phyloP scores from a whole-genome alignment of 2,797 vertebrate species.

The Acrossocheilus wenchowensis region DNA sequence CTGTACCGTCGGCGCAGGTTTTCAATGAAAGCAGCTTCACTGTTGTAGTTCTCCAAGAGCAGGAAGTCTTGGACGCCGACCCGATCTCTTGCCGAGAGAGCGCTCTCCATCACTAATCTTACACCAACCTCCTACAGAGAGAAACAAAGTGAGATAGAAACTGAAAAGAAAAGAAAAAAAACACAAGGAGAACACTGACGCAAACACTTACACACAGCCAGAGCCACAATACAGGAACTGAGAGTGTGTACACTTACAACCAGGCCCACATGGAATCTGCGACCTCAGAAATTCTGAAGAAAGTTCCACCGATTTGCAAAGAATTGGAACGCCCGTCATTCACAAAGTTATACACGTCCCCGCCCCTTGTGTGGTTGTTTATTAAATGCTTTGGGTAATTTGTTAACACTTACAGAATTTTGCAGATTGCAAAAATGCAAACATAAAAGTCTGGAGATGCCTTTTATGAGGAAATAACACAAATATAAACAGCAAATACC shows the following conservation, averaged over 20 bases:
- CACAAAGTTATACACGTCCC: not conserved
- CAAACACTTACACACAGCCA: not conserved
- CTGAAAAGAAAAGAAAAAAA: not conserved
- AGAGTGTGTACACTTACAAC: not conserved
- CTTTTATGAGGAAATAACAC: not conserved
- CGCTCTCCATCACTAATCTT: conserved; percentile 86
- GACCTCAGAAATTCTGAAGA: not conserved
- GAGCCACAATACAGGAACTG: not conserved
- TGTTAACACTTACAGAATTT: not conserved
- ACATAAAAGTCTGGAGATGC: not conserved
- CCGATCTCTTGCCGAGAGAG: conserved; percentile 87
- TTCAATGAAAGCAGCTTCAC: conserved; percentile 85
- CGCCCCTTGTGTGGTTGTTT: not conserved
- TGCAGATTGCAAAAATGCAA: not conserved
- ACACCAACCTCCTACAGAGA: conserved; percentile 72
- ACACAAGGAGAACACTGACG: not conserved
- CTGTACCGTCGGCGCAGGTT: conserved; percentile 69
- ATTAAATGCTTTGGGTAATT: not conserved
- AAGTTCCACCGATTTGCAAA: not conserved
- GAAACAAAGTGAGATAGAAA: not conserved
- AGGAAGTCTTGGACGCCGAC: conserved; percentile 88
- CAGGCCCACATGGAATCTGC: not conserved
- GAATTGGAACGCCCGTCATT: not conserved
- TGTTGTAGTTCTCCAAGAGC: conserved; percentile 86
- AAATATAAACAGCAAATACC: not conserved